Base-by-base conservation (phyloP, 2,113 vertebrate species). In the Crotalus tigris region DNA sequence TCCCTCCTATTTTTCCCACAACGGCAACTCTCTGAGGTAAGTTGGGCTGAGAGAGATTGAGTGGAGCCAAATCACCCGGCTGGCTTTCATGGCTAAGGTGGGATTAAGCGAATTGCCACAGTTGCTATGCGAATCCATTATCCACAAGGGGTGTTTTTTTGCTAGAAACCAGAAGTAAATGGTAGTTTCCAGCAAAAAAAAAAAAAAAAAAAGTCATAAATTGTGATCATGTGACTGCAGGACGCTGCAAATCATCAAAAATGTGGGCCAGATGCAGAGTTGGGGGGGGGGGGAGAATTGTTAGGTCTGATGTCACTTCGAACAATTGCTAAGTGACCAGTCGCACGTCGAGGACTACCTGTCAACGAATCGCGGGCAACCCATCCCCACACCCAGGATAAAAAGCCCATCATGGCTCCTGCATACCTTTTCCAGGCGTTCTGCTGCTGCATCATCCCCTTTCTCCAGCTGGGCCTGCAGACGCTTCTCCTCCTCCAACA, bases 401-500 rank as follows among this genome's bases (percentile, higher is more conserved):
- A 44, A 39, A 81, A 81, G 75, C 17, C 33, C 33, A 8, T 21
- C 17, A n/a, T 15, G 23, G 46, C n/a, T 75, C 88, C 88, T 24
- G 0, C 1, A 0, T 26, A 98, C 99, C 98, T 99, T 99, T 33
- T 99, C 98, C 21, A 99, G 96, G 88, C 97, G 97, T 93, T 99
- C 98, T 0, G 97, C 95, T 2, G 98, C 98, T 0, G 94, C 93
- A 92, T 99, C 99, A 1, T 99, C 98, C 2, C 99, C 98, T 44
- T 97, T 98, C 86, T 99, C 99, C 95, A 99, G 96, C 24, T 93
- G 97, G 5, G 93, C 94, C 96, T 99, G 99, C 1, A 99, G 98
- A 69, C 9, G 97, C 1, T 93, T 98, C 96, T 99, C 98, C 94
- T 99, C 98, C 90, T 99, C 98, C 93, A 99, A 95, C 1, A 99